A percentile compares a stretch with the other conserved stretches of the same genome.
These are phyloP conservation scores for Scaptomyza caliginosa DNA, from an alignment of 2,888 invertebrate genomes.

Conservation along the genomic window DNA sequence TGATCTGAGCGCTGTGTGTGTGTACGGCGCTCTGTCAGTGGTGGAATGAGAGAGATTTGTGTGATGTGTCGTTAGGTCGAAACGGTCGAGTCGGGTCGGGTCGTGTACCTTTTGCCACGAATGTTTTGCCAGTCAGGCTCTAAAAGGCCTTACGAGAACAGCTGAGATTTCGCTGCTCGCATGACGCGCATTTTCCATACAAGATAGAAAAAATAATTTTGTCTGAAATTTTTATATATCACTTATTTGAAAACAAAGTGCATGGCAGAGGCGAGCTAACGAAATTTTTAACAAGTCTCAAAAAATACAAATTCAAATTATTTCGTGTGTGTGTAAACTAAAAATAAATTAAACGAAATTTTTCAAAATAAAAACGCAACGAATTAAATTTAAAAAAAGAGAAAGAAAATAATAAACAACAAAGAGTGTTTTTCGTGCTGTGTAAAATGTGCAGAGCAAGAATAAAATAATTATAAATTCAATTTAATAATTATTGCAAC, in stretches of 20 bases:
- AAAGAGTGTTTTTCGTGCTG: slow-evolving; percentile 40
- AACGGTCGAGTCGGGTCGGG: slow-evolving; percentile 85
- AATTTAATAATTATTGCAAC: slow-evolving; percentile 29
- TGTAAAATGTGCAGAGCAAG: slow-evolving; percentile 47
- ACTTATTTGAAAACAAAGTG: slow-evolving; percentile 43
- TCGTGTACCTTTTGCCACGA: slow-evolving; percentile 85
- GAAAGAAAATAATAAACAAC: too few relatives aligned
- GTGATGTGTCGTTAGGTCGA: slow-evolving; percentile 85
- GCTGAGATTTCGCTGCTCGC: slow-evolving; percentile 83
- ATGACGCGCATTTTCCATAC: slow-evolving; percentile 82
- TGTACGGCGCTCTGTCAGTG: slow-evolving; percentile 46
- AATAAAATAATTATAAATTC: slow-evolving; percentile 45
- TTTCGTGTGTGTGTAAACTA: slow-evolving; percentile 30
- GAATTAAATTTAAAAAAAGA: slow-evolving; percentile 16
- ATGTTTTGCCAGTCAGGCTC: slow-evolving; percentile 85
- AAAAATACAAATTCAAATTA: slow-evolving; percentile 16
- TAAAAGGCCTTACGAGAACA: slow-evolving; percentile 85
- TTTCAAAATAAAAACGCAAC: slow-evolving; percentile 3
- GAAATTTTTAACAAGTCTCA: slow-evolving; percentile 45
- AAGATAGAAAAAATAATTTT: slow-evolving; percentile 53
- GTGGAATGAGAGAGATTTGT: slow-evolving; percentile 84
- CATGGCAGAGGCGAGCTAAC: slow-evolving; percentile 34
- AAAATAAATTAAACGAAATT: not conserved
- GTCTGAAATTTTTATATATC: slow-evolving; percentile 47
- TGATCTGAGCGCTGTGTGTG: slow-evolving; percentile 26